Evolutionary conservation across 2,888 invertebrate genomes (phyloP), one percentile per base, ranked within the genome.

Genomic region (Dynastes grantii): DNA sequence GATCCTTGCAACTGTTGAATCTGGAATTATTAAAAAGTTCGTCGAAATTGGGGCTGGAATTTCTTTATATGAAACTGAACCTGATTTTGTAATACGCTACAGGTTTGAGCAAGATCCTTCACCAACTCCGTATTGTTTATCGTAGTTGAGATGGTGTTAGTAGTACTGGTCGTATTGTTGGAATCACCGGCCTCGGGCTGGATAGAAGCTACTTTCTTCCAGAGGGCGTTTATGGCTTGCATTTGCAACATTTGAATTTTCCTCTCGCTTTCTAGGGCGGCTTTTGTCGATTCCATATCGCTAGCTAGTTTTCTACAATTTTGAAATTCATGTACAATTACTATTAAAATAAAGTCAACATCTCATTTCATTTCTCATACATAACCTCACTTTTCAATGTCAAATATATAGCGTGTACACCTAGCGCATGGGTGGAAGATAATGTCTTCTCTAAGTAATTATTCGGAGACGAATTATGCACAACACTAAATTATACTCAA

Each of bases 141-240:
- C 9, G 51, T 49, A 11, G 63, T 29, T 13, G 53, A 37, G 29
- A 58, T 75, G 11, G 78, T n/a, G 45, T 53, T 58, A 4, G 55
- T 49, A 22, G 51, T 40, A 22, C 61, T 68, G 37, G 45, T 27
- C 13, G 68, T 51, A 51, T 32, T 49, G 6, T 65, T 37, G 9
- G 53, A 51, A 76, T 81, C 79, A 11, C 79, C 80, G 9, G 82
- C 84, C 5, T 85, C 87, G 1, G 90, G 89, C 80, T 94, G 94
- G 83, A 95, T 88, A 0, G 93, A 92, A 16, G 94, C 94, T 1
- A 96, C 95, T 87, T 96, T 96, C 88, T 95, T 96, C 96, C 96
- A 97, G 2, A 97, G 89, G 0, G 96, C 96, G 85, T 95, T 95
- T 83, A 97, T 97, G 3, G 97, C 96, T 88, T 97, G 96, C 93